Conservation (phyloP, 2,888 invertebrate genomes). For the Trachelus iudaicus region DNA sequence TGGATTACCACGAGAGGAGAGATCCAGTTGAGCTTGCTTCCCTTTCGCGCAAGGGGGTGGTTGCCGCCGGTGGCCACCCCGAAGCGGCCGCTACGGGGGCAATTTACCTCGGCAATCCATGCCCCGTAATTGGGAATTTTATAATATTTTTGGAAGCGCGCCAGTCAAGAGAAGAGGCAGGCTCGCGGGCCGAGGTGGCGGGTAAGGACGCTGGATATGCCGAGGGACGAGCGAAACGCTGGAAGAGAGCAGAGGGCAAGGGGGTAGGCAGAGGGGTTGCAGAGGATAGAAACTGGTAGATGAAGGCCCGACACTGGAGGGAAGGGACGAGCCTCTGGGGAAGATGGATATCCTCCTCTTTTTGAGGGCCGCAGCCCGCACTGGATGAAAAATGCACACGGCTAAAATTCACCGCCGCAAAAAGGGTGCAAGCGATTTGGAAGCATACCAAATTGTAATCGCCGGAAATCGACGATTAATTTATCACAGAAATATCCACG, state of each 20-base stretch:
- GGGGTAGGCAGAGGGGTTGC: slow-evolving; percentile 28
- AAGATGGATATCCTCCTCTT: slow-evolving; percentile 63
- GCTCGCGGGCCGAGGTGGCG: slow-evolving; percentile 24
- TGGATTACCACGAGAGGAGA: slow-evolving; percentile 54
- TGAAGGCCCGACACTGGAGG: slow-evolving; percentile 17
- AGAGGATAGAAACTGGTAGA: slow-evolving; percentile 17
- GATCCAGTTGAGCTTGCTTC: background rate
- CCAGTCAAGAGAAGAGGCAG: slow-evolving; percentile 44
- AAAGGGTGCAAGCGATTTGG: slow-evolving; percentile 60
- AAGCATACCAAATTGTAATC: slow-evolving; percentile 64
- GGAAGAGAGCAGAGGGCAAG: slow-evolving; percentile 15
- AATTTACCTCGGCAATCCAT: slow-evolving; percentile 62
- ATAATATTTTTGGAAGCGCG: slow-evolving; percentile 65
- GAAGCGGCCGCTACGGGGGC: slow-evolving; percentile 52
- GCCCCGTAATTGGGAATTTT: slow-evolving; percentile 64
- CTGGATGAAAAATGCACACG: slow-evolving; percentile 62
- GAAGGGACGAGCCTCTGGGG: slow-evolving; percentile 51
- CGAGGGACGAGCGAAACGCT: slow-evolving; percentile 19
- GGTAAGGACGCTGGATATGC: slow-evolving; percentile 16
- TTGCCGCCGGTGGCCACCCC: slow-evolving; percentile 24
- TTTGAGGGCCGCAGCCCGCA: slow-evolving; percentile 55
- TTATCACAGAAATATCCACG: slow-evolving; percentile 43
- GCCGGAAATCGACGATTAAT: slow-evolving; percentile 65
- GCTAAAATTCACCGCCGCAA: slow-evolving; percentile 61
- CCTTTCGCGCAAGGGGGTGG: background rate